Base-by-base conservation (phyloP, 2,888 invertebrate species). In the Drosophila flavopinicola region DNA sequence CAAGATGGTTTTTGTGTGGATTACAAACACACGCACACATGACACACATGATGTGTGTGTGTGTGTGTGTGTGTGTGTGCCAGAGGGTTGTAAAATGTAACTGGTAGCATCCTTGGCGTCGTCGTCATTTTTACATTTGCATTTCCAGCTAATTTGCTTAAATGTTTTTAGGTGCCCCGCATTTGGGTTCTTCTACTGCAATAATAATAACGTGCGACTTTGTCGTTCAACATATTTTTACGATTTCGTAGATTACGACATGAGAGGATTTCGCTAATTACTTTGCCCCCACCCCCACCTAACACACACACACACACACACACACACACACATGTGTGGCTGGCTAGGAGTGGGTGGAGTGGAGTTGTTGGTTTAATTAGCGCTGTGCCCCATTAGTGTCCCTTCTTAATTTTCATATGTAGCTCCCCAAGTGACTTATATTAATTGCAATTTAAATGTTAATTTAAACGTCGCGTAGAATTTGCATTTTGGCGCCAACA, bases 61-160 rank as follows among this genome's bases (percentile, higher is more conserved):
- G 7, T 47, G 27, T 6, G 24, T 17, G 41, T 49, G 33, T 42
- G 48, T 51, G 47, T 47, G 56, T 67, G 38, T 60, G 45, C 10
- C 57, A 33, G 73, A 57, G 85, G 80, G 80, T 67, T 79, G 85
- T 73, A 66, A 75, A 77, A 85, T 83, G 44, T 77, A 57, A 72
- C 83, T 85, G 82, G 79, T 74, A 67, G 69, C 74, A 64, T 75
- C 58, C 63, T 75, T 80, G 72, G 74, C 74, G 73, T 76, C 66
- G 83, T 83, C 79, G 69, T 73, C 79, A 87, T 86, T 78, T 87
- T 83, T 86, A 87, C 85, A 87, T 86, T 87, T 86, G 83, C 85
- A 85, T 86, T 80, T 78, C 65, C 69, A 86, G 88, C 85, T 86
- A 86, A 86, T 87, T 86, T 87, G 83, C 71, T 76, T 75, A 77